Base-by-base conservation (phyloP, 2,888 invertebrate genomes). In the Agonopterix heracliana region DNA sequence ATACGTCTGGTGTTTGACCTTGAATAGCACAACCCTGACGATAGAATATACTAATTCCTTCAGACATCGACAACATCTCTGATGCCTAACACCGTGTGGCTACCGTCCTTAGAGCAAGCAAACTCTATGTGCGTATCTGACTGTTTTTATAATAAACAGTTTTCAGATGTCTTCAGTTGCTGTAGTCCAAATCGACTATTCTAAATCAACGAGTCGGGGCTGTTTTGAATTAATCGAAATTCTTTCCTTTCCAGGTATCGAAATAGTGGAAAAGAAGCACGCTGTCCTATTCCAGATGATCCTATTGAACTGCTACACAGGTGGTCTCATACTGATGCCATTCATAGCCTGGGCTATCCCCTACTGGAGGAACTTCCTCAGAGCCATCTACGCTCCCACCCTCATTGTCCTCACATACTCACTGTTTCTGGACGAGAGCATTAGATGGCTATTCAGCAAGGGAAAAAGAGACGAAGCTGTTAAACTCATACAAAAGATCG, bases 381-480 rank as follows among this genome's bases (percentile, higher is more conserved):
- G 86, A 0, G 76, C 80, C 46, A 82, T 87, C 53, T 88, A 88
- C 63, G 80, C 85, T 0, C 87, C 87, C 0, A 77, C 87, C 0
- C 74, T 87, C 1, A 58, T 87, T 48, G 73, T 87, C 13, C 65
- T 83, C 10, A 66, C 74, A 1, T 87, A 86, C 63, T 74, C 81
- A 9, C 72, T 85, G 56, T 81, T 78, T 59, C 63, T 88, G 4
- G 87, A 87, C 47, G 87, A 88, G 57, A 88, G 87, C 63, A 78
- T 86, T 47, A 73, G 87, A 5, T 88, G 88, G 87, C 63, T 88
- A 1, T 81, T 81, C 63, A 86, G 84, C 60, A 87, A 86, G 57
- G 87, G 88, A 0, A 73, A 78, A 51, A 71, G 67, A 46, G 72
- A 78, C 3, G 65, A 65, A 54, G 87, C 80, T 0, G 66, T 78